Percentiles rank a stretch among this genome's conserved stretches.
phyloP scores from a whole-genome alignment of 2,888 invertebrate species.

The Branchipolynoe longqiensis region DNA sequence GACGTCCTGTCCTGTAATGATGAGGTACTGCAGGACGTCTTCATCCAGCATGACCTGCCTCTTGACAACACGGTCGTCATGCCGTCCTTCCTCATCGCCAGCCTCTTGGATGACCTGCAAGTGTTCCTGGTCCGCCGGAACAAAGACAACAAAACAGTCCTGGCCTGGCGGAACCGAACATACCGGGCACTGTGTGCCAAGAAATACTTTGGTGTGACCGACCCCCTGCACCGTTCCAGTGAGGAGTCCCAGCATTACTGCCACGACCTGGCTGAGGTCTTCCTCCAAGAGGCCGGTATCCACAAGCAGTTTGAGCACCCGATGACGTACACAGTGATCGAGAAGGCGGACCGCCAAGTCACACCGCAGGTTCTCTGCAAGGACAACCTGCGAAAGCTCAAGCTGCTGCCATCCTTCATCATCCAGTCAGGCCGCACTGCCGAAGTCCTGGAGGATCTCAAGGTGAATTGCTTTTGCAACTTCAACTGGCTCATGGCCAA shows the following conservation, averaged over 20 bases:
- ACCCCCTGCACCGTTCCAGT: slow-evolving; percentile 1
- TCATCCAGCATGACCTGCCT: slow-evolving; percentile 9
- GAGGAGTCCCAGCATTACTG: slow-evolving; percentile 41
- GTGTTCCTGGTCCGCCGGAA: slow-evolving; percentile 28
- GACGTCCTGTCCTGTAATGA: slow-evolving; percentile 60
- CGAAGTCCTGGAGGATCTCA: slow-evolving; percentile 38
- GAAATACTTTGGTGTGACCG: slow-evolving; percentile 41
- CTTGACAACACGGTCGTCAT: slow-evolving; percentile 45
- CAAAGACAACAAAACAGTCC: slow-evolving; percentile 48
- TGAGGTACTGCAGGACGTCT: slow-evolving; percentile 52
- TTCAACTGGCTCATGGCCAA: slow-evolving; percentile 49
- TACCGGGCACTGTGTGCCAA: slow-evolving; percentile 31
- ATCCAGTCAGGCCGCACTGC: slow-evolving; percentile 30
- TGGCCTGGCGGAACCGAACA: slow-evolving; percentile 19
- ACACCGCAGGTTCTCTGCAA: slow-evolving; percentile 58
- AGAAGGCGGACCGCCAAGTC: slow-evolving; percentile 53
- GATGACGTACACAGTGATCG: slow-evolving; percentile 48
- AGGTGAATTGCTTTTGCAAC: slow-evolving; percentile 52
- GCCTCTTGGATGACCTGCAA: slow-evolving; percentile 47
- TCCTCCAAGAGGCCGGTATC: slow-evolving; percentile 56
- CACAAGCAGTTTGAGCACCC: slow-evolving; percentile 41
- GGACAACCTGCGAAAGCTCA: slow-evolving; percentile 59
- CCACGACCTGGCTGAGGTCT: slow-evolving; percentile 48
- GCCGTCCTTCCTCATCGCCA: slow-evolving; percentile 51
- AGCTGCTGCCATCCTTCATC: slow-evolving; percentile 57